Base-by-base conservation (phyloP, 1,140 invertebrate genomes). In the Muscidifurax raptorellus region DNA sequence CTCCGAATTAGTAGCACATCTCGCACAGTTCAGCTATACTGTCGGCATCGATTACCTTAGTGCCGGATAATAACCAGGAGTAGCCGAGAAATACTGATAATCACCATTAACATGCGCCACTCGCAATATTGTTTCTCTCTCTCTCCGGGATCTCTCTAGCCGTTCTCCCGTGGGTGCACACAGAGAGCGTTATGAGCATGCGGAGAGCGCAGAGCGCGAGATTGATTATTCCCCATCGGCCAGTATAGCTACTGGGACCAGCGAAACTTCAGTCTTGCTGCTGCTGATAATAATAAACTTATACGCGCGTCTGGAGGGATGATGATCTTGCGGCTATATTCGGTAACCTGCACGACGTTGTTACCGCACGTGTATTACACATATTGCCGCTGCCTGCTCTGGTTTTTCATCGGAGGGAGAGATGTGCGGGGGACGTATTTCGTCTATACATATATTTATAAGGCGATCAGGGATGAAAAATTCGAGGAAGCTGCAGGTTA, bases 221-320 rank as follows among this genome's bases (percentile, higher is more conserved):
- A 92, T 92, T 92, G 91, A 92, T 92, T 92, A 92, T 92, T 90
- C 91, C 91, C 91, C 90, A 90, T 92, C 89, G 91, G 89, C 89
- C 88, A 82, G 85, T 89, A n/a, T n/a, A 52, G 40, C 25, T 32
- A 32, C 32, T 71, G 15, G 83, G 30, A 80, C 52, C 44, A 15
- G 44, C 32, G 64, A 82, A 86, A 82, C 84, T 85, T 77, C 52
- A 59, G 22, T 18, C 52, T 59, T 59, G 36, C 9, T 40, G 27
- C 15, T 47, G 2, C 52, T 3, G 18, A 59, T 76, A 71, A 85
- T 85, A 85, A 83, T 84, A 85, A 86, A 86, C 78, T 82, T 86
- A 77, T 83, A 83, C 47, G 66, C 52, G 77, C 84, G 79, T 86
- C 79, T 86, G 76, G 83, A 78, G 75, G 78, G 67, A 79, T 25